phyloP scores from a whole-genome alignment of 2,113 vertebrate species.

The Mustelus asterias region DNA sequence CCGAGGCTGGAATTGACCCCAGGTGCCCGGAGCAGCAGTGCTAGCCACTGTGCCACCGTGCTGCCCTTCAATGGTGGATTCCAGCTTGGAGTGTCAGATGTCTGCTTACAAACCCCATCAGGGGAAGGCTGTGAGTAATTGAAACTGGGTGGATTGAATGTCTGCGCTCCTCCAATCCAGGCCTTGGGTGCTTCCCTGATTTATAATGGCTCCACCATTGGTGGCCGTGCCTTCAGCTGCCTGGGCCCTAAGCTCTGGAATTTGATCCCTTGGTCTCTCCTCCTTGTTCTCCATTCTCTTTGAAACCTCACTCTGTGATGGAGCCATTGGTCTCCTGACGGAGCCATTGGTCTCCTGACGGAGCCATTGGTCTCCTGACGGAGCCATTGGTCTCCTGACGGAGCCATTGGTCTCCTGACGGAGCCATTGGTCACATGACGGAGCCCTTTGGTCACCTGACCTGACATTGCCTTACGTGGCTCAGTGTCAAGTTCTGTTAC shows the following conservation, averaged over 20 bases:
- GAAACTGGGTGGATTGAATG: neutral
- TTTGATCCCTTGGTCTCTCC: neutral
- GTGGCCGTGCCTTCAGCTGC: neutral
- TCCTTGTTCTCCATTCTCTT: neutral
- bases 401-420: too few relatives aligned
- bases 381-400: too few relatives aligned
- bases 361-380: too few relatives aligned
- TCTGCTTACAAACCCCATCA: neutral
- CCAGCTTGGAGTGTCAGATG: neutral
- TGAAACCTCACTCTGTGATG: neutral
- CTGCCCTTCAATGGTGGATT: neutral
- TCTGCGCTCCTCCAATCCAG: neutral
- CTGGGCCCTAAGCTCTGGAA: neutral
- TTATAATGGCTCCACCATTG: neutral
- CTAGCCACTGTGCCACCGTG: too few relatives aligned
- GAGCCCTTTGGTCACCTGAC: too few relatives aligned
- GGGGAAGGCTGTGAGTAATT: neutral
- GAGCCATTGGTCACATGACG: too few relatives aligned
- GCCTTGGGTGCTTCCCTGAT: neutral
- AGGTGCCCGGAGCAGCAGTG: too few relatives aligned
- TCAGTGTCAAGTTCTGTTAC: neutral
- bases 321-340: neutral
- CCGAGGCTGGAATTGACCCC: too few relatives aligned
- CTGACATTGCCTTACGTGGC: neutral
- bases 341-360: too few relatives aligned